phyloP scores from a whole-genome alignment of 2,888 invertebrate species.

The Tetrapedia diversipes region DNA sequence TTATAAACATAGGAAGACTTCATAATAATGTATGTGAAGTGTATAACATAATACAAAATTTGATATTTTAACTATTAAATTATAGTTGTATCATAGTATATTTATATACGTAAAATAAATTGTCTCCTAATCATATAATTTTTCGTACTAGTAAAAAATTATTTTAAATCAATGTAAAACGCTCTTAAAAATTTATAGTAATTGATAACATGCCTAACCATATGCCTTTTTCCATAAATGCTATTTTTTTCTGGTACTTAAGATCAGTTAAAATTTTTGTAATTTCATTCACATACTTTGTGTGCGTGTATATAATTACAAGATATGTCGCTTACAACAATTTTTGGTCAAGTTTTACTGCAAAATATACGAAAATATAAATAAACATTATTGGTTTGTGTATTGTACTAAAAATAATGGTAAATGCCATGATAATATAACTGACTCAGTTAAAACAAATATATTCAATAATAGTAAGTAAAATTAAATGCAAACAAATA shows the following conservation, averaged over 20 bases:
- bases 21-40: conserved; percentile 9
- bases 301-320: conserved; percentile 57
- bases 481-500: conserved; percentile 50
- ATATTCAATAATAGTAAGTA: conserved; percentile 40
- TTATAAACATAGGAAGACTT: conserved; percentile 37
- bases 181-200: conserved; percentile 13
- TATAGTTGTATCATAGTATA: conserved; percentile 2
- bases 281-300: conserved; percentile 33
- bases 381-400: conserved; percentile 38
- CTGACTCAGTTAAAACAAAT: conserved; percentile 57
- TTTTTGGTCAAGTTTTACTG: conserved; percentile 55
- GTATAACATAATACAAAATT: conserved; percentile 6
- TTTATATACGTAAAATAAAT: conserved; percentile 2
- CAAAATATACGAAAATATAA: conserved; percentile 36
- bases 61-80: conserved; percentile 11
- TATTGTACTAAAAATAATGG: conserved; percentile 48
- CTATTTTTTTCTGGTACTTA: conserved; percentile 27
- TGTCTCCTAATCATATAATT: background rate
- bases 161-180: conserved; percentile 8
- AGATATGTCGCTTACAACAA: conserved; percentile 43
- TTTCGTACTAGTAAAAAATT: conserved; percentile 2
- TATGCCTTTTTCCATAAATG: conserved; percentile 22
- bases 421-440: conserved; percentile 45
- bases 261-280: conserved; percentile 39
- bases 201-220: conserved; percentile 38